These are phyloP conservation scores for Anguilla marmorata DNA, from an alignment of 2,797 vertebrate genomes.

Conservation along the genomic window DNA sequence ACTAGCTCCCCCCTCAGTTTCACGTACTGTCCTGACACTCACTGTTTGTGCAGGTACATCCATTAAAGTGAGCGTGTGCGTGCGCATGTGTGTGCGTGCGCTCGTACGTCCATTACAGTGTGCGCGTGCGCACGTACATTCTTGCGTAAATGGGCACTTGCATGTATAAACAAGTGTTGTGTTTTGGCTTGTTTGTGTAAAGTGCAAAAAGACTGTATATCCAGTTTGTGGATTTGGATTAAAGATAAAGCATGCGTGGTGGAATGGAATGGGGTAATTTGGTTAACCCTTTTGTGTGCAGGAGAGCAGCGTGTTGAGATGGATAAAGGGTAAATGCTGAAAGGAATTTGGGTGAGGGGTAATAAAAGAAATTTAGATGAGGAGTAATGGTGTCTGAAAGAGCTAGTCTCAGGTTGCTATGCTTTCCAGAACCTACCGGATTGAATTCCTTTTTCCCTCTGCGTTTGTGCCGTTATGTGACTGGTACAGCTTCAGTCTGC, in stretches of 20 bases:
- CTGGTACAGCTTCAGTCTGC: background rate
- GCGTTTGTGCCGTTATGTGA: background rate
- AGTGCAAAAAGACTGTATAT: background rate
- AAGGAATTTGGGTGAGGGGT: background rate
- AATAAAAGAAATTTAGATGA: background rate
- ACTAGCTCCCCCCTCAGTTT: background rate
- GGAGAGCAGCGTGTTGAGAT: background rate
- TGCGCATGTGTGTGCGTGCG: slow-evolving; percentile 30
- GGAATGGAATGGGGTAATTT: background rate
- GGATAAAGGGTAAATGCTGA: background rate
- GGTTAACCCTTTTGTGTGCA: background rate
- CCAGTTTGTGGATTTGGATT: background rate
- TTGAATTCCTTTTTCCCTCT: background rate
- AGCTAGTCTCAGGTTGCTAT: background rate
- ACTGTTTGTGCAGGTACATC: background rate
- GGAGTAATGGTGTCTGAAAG: background rate
- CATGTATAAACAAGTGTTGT: no score
- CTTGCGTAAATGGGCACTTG: no score
- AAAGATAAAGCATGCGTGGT: background rate
- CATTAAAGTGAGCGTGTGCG: slow-evolving; percentile 25
- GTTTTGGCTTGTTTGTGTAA: no score
- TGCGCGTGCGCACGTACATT: slow-evolving; percentile 49
- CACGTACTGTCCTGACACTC: background rate
- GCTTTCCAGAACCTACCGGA: no score
- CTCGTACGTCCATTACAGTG: slow-evolving; percentile 9